phyloP scores from a whole-genome alignment of 1,140 invertebrate species.

The Acromyrmex heyeri region DNA sequence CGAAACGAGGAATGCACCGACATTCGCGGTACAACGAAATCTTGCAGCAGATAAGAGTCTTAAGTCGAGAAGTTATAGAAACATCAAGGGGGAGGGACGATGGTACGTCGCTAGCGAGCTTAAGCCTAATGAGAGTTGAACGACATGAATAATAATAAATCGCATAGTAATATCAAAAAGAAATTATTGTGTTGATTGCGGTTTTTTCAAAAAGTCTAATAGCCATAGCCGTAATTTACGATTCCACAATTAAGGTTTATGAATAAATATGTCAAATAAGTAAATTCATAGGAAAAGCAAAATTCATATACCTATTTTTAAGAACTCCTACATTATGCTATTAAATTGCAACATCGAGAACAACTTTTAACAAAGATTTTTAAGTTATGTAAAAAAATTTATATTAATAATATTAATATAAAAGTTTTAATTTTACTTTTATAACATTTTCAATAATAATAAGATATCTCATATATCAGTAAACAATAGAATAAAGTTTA shows the following conservation, averaged over 20 bases:
- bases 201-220: not conserved
- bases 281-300: not conserved
- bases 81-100: constrained; percentile 45
- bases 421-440: constrained; percentile 17
- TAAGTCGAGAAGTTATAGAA: constrained; percentile 73
- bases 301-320: not conserved
- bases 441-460: not conserved
- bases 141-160: not conserved
- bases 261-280: not conserved
- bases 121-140: constrained; percentile 37
- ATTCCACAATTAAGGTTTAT: not conserved
- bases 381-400: not conserved
- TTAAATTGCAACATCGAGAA: not conserved
- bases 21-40: constrained; percentile 30
- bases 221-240: not conserved
- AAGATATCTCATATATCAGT: not conserved
- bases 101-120: not conserved
- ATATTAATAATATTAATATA: not conserved
- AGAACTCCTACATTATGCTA: not conserved
- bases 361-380: not conserved
- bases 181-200: constrained; percentile 35
- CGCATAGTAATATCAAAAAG: constrained; percentile 1
- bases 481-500: not conserved
- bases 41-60: constrained; percentile 25
- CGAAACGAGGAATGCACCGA: constrained; percentile 48